Base-by-base conservation (phyloP, 53 echinoderm and acorn worm species). In the Luidia sarsii region DNA sequence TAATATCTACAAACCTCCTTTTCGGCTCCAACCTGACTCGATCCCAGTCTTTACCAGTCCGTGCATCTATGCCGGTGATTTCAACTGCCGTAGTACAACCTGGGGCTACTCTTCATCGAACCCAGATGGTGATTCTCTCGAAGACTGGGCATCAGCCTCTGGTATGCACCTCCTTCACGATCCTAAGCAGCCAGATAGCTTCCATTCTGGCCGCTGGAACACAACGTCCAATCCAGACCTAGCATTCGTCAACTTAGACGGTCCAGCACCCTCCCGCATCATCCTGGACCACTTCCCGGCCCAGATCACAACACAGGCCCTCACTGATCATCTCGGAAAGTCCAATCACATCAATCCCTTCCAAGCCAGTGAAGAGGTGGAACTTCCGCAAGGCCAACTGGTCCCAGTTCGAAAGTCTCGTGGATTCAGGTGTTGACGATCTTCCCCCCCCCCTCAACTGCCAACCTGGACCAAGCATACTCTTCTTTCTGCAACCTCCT, bases 141-240 rank as follows among this genome's bases (percentile, higher is more conserved):
- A 75, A 16, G 75, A 85, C 86, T 85, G 67, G 77, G 86, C 79
- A 1, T 85, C 77, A 8, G 33, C 57, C 31, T 36, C 68, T 32
- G 79, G 36, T 32, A 21, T 79, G 3, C 65, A 63, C 27, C 74
- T 74, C 13, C 41, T 84, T 3, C 37, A 64, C 35, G 65, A 65
- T 48, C 50, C 65, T 3, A 84, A 84, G 32, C 34, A 82, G 48
- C 70, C 83, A 15, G 61, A 59, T 30, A 69, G 69, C 33, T 84
- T 71, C 38, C 52, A 50, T 48, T 72, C 84, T 33, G 84, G 71
- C 25, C 39, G 66, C 1, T 75, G 75, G 75, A 65, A 75, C 33
- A 85, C 85, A 16, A 57, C 75, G 13, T 43, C 62, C 48, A 85
- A 85, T n/a, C 85, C 85, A 20, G 75, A 85, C 56, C 65, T 85